Evolutionary conservation across 2,888 invertebrate species (phyloP), one percentile per base, ranked within the genome.

Genomic region (Chrysodeixis includens): DNA sequence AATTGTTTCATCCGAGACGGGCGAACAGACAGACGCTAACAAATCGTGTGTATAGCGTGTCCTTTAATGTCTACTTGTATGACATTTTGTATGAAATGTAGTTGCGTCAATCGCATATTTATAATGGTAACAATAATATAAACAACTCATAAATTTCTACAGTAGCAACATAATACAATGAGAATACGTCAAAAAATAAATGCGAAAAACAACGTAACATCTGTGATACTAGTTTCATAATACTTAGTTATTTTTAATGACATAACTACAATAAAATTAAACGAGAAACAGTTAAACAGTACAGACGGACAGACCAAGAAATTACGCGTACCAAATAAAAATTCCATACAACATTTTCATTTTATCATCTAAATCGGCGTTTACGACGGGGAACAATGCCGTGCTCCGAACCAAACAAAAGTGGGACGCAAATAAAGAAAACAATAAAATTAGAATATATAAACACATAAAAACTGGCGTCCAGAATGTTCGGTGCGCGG

Each of bases 371-470:
- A 93, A 94, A 94, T 93, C 93, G 93, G 89, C 94, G 92, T 95
- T 94, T 95, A 94, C 93, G 94, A 93, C 87, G 87, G 86, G 87
- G 91, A 94, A 95, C 94, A 94, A 95, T 94, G 94, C 93, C 91
- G 91, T 88, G 90, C 90, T 86, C 90, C 88, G 93, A 90, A 92
- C 93, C 93, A 90, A 93, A 94, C 94, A 93, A 94, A 95, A 95
- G 95, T 95, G 94, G 94, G 91, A 93, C 95, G 94, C 94, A 92
- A 95, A 95, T 94, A 94, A 95, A 93, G 94, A 94, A 94, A 93
- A 95, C 95, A 95, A 95, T 95, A 94, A 94, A 95, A 95, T 94
- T 94, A 93, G 94, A 95, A 94, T 95, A 94, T 91, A 93, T 93
- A 94, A 93, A 94, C 94, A 93, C 93, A 94, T 94, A 94, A 93